Evolutionary conservation across 2,888 invertebrate genomes (phyloP), one percentile per base, ranked within the genome.

Genomic region (Drosophila austrosaltans): DNA sequence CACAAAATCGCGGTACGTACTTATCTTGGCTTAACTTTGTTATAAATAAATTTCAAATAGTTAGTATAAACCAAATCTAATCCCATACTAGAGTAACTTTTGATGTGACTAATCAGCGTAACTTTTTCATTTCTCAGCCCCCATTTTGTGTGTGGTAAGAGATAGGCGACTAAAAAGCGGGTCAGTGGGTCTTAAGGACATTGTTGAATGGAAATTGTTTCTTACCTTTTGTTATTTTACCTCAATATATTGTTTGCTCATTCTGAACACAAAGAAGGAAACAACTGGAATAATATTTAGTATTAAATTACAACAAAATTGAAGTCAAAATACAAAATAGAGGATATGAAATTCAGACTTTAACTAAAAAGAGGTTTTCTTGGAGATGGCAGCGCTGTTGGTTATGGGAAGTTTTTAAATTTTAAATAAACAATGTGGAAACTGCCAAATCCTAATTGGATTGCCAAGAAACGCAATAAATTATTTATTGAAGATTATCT

Each of bases 141-240:
- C 3, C 5, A 36, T 22, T 30, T 56, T 28, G 28, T 53, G 28
- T 53, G 30, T 30, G 54, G 39, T 32, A 32, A 12, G 40, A 28
- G 28, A 40, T 44, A 72, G 36, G 59, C 61, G 44, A 36, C 32
- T 44, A 53, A n/a, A 58, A 63, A 70, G 42, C 71, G 63, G 70
- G 70, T 70, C 70, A 70, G 61, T 48, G 12, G 48, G 56, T 32
- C 54, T 59, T 10, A 20, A 20, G 44, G 54, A 8, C 54, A 32
- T 57, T 61, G 39, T 63, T 58, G 42, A 48, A 48, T 48, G 48
- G 25, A 48, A 48, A 48, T 48, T 48, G 48, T 25, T 48, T 22
- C 48, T 48, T 25, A 48, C 48, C 22, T 48, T 48, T 48, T 48
- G 48, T 25, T 48, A 2, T 16, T 48, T 48, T 48, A 0, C 22